These are phyloP conservation scores for Rhopalosiphum maidis DNA, from an alignment of 1,140 invertebrate genomes.

Conservation along the genomic window DNA sequence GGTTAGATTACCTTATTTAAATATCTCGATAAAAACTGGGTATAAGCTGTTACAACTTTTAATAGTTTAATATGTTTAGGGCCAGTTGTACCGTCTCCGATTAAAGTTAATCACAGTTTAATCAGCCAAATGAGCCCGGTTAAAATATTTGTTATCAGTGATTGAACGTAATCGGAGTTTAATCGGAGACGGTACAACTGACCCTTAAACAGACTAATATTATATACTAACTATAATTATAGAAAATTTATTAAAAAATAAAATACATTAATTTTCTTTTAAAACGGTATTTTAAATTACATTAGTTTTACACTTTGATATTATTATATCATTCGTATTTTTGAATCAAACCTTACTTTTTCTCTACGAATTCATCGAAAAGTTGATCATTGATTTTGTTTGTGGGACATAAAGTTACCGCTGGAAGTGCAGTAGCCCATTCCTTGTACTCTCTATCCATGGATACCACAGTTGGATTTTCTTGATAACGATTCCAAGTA, in stretches of 20 bases:
- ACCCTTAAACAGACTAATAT: no score
- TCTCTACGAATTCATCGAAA: slow-evolving; percentile 66
- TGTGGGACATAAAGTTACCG: slow-evolving; percentile 66
- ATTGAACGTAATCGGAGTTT: no score
- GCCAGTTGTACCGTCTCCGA: no score
- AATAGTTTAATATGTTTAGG: no score
- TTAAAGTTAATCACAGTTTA: no score
- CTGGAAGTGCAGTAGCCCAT: slow-evolving; percentile 75
- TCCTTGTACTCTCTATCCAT: slow-evolving; percentile 75
- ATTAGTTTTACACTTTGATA: not conserved
- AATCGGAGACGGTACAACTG: no score
- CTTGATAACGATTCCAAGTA: slow-evolving; percentile 72
- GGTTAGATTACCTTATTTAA: no score
- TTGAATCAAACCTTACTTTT: slow-evolving; percentile 53
- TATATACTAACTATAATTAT: no score
- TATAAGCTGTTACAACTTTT: no score
- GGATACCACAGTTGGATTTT: slow-evolving; percentile 74
- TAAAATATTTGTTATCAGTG: no score
- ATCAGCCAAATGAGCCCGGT: no score
- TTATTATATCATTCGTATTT: not conserved
- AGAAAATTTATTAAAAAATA: not conserved
- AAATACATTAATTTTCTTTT: not conserved
- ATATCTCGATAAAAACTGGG: no score
- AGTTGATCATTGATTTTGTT: slow-evolving; percentile 61
- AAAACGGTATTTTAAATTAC: not conserved